These are phyloP conservation scores for Mesochorus sp. DNA, from an alignment of 2,888 invertebrate species.

Conservation along the genomic window DNA sequence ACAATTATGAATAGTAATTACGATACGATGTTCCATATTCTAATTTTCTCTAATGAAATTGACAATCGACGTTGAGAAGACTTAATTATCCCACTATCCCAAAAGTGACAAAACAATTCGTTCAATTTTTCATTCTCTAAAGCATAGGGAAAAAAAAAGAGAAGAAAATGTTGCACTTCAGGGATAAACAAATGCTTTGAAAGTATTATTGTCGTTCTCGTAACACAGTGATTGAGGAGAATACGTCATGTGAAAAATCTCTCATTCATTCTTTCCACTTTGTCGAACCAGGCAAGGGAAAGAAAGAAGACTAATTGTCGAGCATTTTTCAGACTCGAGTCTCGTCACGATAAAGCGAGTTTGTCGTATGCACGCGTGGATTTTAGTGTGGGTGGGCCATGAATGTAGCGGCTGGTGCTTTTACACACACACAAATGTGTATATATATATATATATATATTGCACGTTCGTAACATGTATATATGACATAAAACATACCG, in stretches of 20 bases:
- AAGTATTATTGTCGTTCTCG: neutral
- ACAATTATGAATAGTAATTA: too few species aligned
- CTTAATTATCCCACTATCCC: too few species aligned
- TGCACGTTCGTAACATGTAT: constrained; percentile 40
- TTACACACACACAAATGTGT: constrained; percentile 5
- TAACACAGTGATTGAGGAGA: constrained; percentile 2
- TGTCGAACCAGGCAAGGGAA: constrained; percentile 10
- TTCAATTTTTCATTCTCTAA: neutral
- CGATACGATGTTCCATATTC: too few species aligned
- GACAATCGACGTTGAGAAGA: too few species aligned
- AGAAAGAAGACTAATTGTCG: constrained; percentile 70
- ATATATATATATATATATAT: neutral
- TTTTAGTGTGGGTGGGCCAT: constrained; percentile 6
- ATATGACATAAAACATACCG: constrained; percentile 48
- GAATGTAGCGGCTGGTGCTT: neutral
- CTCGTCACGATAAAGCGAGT: constrained; percentile 72
- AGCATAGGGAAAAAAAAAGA: neutral
- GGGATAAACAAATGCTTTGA: neutral
- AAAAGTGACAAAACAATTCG: too few species aligned
- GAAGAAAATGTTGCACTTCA: neutral
- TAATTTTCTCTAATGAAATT: too few species aligned
- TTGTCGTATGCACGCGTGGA: constrained; percentile 34
- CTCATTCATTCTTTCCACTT: constrained; percentile 10
- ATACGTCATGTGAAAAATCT: constrained; percentile 31
- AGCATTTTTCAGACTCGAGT: constrained; percentile 75